phyloP scores from a whole-genome alignment of 2,888 invertebrate genomes.

The Brenthis hecate region DNA sequence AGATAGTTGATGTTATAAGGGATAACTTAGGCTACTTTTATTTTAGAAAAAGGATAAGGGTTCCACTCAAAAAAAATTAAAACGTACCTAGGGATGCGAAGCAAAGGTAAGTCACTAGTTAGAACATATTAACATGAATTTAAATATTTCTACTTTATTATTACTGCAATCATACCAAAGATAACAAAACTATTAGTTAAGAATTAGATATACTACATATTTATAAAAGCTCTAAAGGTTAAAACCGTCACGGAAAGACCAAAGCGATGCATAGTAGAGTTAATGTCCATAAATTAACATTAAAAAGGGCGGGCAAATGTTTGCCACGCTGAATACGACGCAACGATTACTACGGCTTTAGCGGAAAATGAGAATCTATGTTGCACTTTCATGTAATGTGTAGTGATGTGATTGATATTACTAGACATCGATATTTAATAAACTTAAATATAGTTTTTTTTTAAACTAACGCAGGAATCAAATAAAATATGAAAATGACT shows the following conservation, averaged over 20 bases:
- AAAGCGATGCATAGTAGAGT: conserved; percentile 12
- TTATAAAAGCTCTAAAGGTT: neutral
- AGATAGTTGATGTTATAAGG: no score
- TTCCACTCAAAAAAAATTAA: no score
- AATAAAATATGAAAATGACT: no score
- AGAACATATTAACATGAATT: no score
- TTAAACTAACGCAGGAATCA: neutral
- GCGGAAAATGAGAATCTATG: conserved; percentile 40
- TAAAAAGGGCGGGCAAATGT: conserved; percentile 32
- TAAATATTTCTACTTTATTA: neutral
- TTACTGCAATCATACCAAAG: neutral
- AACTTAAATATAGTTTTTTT: neutral
- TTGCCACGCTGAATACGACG: conserved; percentile 33
- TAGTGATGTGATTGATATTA: neutral
- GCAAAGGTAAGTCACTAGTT: no score
- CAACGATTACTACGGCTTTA: conserved; percentile 34
- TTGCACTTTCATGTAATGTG: conserved; percentile 25
- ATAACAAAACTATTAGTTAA: neutral
- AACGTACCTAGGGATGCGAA: no score
- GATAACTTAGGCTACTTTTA: no score
- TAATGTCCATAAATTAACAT: conserved; percentile 34
- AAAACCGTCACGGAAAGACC: neutral
- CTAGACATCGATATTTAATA: conserved; percentile 33
- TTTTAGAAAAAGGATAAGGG: no score
- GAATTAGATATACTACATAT: neutral